These are phyloP conservation scores for Charadrius vociferus DNA, from an alignment of 2,113 vertebrate species.

Conservation along the genomic window DNA sequence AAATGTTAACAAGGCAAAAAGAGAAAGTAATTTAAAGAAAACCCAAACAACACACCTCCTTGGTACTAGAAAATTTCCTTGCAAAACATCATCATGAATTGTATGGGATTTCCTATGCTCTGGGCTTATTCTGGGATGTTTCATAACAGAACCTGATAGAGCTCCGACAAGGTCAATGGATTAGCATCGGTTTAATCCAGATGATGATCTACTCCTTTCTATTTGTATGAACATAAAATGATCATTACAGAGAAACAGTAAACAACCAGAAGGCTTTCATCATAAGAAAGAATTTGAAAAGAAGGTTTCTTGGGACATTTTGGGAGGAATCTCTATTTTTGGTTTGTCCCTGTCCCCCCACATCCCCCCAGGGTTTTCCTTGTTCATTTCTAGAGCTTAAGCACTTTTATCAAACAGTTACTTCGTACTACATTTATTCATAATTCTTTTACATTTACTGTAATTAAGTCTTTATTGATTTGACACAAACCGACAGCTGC, in stretches of 20 bases:
- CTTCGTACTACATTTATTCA: background rate
- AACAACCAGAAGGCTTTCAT: background rate
- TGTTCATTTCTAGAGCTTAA: background rate
- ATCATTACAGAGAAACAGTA: background rate
- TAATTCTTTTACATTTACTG: background rate
- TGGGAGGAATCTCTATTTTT: background rate
- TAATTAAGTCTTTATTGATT: slow-evolving; percentile 34
- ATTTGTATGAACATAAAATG: background rate
- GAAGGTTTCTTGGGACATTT: background rate
- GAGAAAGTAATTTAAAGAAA: background rate
- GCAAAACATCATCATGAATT: background rate
- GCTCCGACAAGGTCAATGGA: background rate
- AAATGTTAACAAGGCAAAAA: background rate
- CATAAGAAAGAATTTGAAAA: background rate
- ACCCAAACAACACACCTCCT: accelerated
- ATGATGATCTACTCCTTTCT: background rate
- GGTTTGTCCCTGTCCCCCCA: accelerated
- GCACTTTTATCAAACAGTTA: background rate
- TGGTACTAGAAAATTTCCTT: background rate
- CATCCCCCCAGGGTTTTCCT: background rate
- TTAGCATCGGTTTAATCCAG: background rate
- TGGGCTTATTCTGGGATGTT: background rate
- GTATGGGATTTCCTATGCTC: background rate
- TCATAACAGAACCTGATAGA: background rate
- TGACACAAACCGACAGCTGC: background rate